Evolutionary conservation across 2,888 invertebrate species (phyloP).

Genomic region (Barypeithes pellucidus): DNA sequence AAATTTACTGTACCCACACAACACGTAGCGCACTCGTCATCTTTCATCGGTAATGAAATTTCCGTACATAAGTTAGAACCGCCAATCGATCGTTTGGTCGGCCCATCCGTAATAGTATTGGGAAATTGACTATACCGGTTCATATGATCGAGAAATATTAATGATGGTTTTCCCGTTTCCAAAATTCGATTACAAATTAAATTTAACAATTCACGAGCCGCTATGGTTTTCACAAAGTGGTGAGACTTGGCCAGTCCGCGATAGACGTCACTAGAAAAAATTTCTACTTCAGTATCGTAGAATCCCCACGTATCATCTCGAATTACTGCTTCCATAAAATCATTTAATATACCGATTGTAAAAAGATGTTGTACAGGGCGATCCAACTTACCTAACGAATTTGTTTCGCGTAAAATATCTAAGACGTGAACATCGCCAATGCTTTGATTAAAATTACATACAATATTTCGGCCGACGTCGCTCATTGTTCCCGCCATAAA

Average conservation of each 20-base stretch:
- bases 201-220: slow-evolving; percentile 18
- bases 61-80: slow-evolving; percentile 18
- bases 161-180: slow-evolving; percentile 6
- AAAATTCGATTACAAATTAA: slow-evolving; percentile 15
- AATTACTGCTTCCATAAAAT: slow-evolving; percentile 3
- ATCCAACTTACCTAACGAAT: neutral
- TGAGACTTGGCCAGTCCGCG: neutral
- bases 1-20: slow-evolving; percentile 11
- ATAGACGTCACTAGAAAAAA: neutral
- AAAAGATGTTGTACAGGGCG: neutral
- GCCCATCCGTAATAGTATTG: neutral
- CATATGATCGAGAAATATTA: slow-evolving; percentile 16
- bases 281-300: slow-evolving; percentile 1
- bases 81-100: neutral
- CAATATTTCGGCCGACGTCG: neutral
- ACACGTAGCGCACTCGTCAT: slow-evolving; percentile 13
- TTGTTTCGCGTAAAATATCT: slow-evolving; percentile 9
- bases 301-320: neutral
- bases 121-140: slow-evolving; percentile 7
- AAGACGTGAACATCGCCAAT: neutral
- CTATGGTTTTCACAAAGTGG: neutral
- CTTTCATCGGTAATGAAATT: slow-evolving; percentile 9
- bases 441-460: slow-evolving; percentile 20
- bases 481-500: slow-evolving; percentile 6
- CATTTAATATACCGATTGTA: slow-evolving; percentile 19